phyloP scores from a whole-genome alignment of 92 coral and sea anemone genomes.

The Nematostella vectensis region DNA sequence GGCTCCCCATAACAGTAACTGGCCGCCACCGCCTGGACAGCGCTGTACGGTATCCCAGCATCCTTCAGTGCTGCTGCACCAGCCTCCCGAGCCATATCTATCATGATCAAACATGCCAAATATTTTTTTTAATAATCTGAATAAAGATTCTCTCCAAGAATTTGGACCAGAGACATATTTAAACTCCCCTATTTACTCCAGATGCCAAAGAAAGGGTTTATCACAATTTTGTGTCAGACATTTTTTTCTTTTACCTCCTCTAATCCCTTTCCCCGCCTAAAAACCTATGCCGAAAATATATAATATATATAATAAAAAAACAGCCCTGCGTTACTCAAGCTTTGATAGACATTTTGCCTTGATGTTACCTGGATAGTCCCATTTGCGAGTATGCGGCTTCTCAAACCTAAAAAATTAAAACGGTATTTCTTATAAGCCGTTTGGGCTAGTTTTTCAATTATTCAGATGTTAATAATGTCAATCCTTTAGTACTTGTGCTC shows the following conservation, averaged over 20 bases:
- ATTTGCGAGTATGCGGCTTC: conserved; percentile 63
- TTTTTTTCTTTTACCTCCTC: no score
- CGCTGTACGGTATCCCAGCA: conserved; percentile 58
- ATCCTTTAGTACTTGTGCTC: no score
- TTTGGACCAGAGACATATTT: neutral
- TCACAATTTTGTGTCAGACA: no score
- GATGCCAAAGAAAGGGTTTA: no score
- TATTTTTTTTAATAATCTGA: neutral
- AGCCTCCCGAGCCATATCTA: conserved; percentile 82
- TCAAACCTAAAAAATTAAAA: conserved; percentile 67
- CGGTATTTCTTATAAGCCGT: no score
- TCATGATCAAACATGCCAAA: neutral
- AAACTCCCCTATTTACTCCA: no score
- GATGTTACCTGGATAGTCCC: conserved; percentile 73
- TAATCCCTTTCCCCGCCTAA: no score
- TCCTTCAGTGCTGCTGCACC: conserved; percentile 72
- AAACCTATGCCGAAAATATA: no score
- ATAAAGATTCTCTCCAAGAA: neutral
- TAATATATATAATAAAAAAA: no score
- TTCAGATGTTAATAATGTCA: no score
- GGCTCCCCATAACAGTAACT: conserved; percentile 90
- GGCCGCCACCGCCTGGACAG: conserved; percentile 75
- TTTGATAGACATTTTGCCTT: neutral
- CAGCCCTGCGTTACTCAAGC: no score
- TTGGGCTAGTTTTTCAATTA: no score